A percentile compares a stretch with the other conserved stretches of the same genome.
Evolutionary conservation across 2,888 invertebrate genomes (phyloP).

Genomic region (Agrotis segetum): DNA sequence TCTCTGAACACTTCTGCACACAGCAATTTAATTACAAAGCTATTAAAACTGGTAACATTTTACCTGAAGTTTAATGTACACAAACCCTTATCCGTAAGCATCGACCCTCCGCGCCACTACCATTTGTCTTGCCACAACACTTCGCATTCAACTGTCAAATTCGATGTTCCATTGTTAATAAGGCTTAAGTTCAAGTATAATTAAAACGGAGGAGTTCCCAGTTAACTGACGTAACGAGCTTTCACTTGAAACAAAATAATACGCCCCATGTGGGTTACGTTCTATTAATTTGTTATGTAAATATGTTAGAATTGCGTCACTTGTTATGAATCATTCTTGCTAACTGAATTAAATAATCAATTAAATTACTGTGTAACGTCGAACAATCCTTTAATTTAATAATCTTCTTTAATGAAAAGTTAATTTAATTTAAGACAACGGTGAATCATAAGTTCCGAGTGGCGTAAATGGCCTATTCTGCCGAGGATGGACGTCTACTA

Average conservation of each 20-base stretch:
- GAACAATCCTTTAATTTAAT: background rate
- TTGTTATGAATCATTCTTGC: constrained; percentile 19
- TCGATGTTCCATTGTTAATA: constrained; percentile 75
- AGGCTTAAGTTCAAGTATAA: constrained; percentile 71
- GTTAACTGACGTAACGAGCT: constrained; percentile 57
- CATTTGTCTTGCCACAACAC: constrained; percentile 73
- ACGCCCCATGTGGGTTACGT: constrained; percentile 27
- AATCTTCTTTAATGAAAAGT: background rate
- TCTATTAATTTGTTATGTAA: constrained; percentile 30
- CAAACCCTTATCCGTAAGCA: constrained; percentile 52
- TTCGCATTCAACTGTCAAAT: constrained; percentile 78
- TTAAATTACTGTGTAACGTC: background rate
- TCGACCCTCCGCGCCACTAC: constrained; percentile 50
- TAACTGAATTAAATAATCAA: constrained; percentile 15
- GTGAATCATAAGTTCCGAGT: constrained; percentile 22
- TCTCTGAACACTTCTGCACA: constrained; percentile 4
- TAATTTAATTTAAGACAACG: constrained; percentile 10
- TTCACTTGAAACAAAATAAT: constrained; percentile 48
- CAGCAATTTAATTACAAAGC: constrained; percentile 19
- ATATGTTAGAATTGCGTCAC: constrained; percentile 26
- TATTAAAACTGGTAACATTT: constrained; percentile 31
- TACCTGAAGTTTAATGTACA: constrained; percentile 49
- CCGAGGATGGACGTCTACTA: constrained; percentile 17
- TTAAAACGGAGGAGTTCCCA: constrained; percentile 61
- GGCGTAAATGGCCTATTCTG: constrained; percentile 31